Base-by-base conservation (phyloP, 2,113 vertebrate species). In the Mus spicilegus region DNA sequence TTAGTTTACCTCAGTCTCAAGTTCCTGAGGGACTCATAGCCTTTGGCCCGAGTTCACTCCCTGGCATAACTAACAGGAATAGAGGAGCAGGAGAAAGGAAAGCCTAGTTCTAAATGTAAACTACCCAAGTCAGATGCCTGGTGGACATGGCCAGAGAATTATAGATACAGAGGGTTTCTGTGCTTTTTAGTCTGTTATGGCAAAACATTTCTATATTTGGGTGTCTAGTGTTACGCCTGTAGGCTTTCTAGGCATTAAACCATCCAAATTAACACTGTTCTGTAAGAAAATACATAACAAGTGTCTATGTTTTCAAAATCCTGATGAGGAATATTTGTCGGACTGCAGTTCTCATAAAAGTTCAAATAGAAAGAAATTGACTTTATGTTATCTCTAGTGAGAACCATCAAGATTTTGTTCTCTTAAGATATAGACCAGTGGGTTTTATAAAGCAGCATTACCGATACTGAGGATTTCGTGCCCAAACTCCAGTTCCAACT, bases 381-480 rank as follows among this genome's bases (percentile, higher is more conserved):
- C 75, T 63, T 97, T 72, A 93, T 6, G 91, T 93, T 46, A 80
- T 75, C 30, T 84, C 58, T 92, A 69, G 82, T 91, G 49, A 95
- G 88, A 92, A 86, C 84, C 67, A n/a, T 3, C n/a, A 67, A 93
- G 46, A n/a, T 56, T 90, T 20, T 73, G 17, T 10, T 87, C 22
- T 51, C 81, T 91, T 28, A 69, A 65, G 28, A 72, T 69, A 94
- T 77, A 94, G 30, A 73, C 2, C 24, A 87, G n/a, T 20, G 14
- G 39, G 30, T 86, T 92, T 93, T 89, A 88, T 82, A 96, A 95
- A 87, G 94, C 84, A 80, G 78, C 28, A 98, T 98, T 99, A 99
- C 99, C 99, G 99, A 98, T 99, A 99, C 95, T 99, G 99, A 0
- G 99, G 99, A 98, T 99, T 99, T 84, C 99, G 99, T 20, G 99